Base-by-base conservation (phyloP, 2,888 invertebrate species). In the Brachylomia viminalis region DNA sequence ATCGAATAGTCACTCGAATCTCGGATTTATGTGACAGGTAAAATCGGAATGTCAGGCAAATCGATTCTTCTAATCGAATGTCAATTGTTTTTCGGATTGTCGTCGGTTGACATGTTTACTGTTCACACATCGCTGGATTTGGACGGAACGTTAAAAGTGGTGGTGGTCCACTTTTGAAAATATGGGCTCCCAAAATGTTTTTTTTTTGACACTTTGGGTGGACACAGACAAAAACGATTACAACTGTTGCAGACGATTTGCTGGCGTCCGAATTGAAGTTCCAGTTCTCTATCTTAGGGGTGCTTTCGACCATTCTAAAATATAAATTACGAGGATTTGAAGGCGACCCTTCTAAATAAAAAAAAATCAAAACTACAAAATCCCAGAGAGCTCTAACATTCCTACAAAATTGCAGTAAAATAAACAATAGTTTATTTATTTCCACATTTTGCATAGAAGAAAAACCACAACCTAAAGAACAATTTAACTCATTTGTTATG, bases 11-110 rank as follows among this genome's bases (percentile, higher is more conserved):
- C 61, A 61, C 45, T 42, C 27, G 27, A 33, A 45, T 61, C 45
- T 38, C 27, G 45, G 27, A 33, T 59, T 13, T 72, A 33, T 17
- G 58, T n/a, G 59, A 52, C 73, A 73, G 13, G 52, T 27, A 13
- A 45, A 72, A 45, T 52, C 10, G 17, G 11, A 52, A 72, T 52
- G 67, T 38, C 54, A 45, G 1, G 0, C 27, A 52, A 20, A 58
- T 58, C n/a, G 45, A 30, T 52, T 33, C 45, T 77, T 49, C 67
- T 8, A 54, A 75, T 47, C 17, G 27, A 52, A 52, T 56, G 49
- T 49, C 62, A 42, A 49, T 64, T 58, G 59, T 76, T 59, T 74
- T 52, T 72, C 20, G 68, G 20, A 61, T 54, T 71, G 17, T 27
- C 33, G 17, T 27, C 33, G 4, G 52, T 45, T 79, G 64, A 58